Evolutionary conservation across 2,888 invertebrate genomes (phyloP).

Genomic region (Hemistola chrysoprasaria): DNA sequence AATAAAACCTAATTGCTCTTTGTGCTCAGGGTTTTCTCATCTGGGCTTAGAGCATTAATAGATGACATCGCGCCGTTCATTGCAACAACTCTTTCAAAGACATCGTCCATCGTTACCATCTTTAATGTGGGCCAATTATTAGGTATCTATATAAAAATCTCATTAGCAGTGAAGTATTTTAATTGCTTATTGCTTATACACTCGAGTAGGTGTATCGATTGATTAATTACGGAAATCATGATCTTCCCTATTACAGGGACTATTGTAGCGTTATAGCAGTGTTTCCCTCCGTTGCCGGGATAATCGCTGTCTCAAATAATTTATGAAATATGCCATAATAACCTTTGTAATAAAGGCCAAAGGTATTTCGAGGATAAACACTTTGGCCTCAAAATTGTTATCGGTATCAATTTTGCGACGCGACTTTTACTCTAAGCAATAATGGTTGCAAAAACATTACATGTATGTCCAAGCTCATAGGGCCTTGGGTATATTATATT

Average conservation of each 20-base stretch:
- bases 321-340: constrained; percentile 74
- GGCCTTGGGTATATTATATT: too few species aligned
- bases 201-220: constrained; percentile 21
- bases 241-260: constrained; percentile 26
- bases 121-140: too few species aligned
- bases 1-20: too few species aligned
- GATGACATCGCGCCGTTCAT: too few species aligned
- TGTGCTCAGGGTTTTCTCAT: too few species aligned
- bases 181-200: constrained; percentile 14
- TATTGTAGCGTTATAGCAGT: constrained; percentile 39
- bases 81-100: too few species aligned
- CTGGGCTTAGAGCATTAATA: too few species aligned
- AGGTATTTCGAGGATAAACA: constrained; percentile 51
- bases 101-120: too few species aligned
- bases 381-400: constrained; percentile 58
- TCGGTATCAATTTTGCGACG: constrained; percentile 36
- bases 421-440: constrained; percentile 14
- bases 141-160: too few species aligned
- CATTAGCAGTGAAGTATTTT: constrained; percentile 6
- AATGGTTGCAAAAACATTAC: constrained; percentile 3
- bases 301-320: constrained; percentile 68
- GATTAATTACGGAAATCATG: constrained; percentile 26
- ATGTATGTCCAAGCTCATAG: constrained; percentile 5
- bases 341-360: constrained; percentile 66
- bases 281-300: constrained; percentile 54